Evolutionary conservation across 2,888 invertebrate genomes (phyloP).

Genomic region (Rugalucina vietnamica): DNA sequence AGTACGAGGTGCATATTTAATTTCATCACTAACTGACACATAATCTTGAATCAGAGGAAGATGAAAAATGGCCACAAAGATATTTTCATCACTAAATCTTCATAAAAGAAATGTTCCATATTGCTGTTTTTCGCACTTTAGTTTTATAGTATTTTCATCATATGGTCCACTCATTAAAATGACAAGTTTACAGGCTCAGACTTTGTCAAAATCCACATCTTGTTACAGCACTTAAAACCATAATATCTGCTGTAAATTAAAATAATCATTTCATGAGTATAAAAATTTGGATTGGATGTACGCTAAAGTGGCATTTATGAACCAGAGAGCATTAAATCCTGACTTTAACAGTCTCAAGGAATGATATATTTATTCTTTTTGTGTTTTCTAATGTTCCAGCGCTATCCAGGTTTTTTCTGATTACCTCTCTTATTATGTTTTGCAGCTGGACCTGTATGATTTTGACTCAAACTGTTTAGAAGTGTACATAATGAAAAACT

Average conservation of each 20-base stretch:
- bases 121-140: too few species aligned
- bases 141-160: background rate
- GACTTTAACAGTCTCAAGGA: background rate
- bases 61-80: too few species aligned
- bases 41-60: too few species aligned
- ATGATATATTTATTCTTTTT: slow-evolving; percentile 5
- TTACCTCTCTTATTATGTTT: too few species aligned
- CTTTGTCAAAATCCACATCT: background rate
- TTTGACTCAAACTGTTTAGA: too few species aligned
- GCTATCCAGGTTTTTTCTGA: background rate
- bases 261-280: background rate
- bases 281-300: background rate
- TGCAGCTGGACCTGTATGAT: too few species aligned
- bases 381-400: background rate
- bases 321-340: background rate
- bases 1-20: too few species aligned
- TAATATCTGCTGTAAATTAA: slow-evolving; percentile 9
- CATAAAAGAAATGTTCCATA: too few species aligned
- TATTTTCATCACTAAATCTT: too few species aligned
- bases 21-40: too few species aligned
- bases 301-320: slow-evolving; percentile 7
- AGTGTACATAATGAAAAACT: too few species aligned
- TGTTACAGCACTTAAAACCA: slow-evolving; percentile 1
- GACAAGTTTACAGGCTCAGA: slow-evolving; percentile 1
- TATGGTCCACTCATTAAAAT: background rate